Percentiles rank a stretch among this genome's conserved stretches.
Conservation (phyloP, 2,797 vertebrate genomes). For the Sebastes melanostomus region DNA sequence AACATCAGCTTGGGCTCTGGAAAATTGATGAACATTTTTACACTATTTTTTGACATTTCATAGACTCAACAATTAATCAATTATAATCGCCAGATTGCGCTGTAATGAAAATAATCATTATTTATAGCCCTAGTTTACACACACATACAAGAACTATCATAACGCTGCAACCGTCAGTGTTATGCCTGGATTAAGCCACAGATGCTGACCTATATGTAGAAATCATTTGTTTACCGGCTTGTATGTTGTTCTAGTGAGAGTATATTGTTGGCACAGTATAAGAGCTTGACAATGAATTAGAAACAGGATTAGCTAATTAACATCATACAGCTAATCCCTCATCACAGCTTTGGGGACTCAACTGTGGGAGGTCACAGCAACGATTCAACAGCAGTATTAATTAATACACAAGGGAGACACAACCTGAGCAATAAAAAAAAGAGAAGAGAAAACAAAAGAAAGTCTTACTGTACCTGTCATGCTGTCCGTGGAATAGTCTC, state of each 20-base stretch:
- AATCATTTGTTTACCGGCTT: constrained; percentile 11
- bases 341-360: constrained; percentile 29
- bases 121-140: not conserved
- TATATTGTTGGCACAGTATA: constrained; percentile 25
- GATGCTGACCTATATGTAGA: constrained; percentile 25
- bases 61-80: not conserved
- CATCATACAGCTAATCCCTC: constrained; percentile 21
- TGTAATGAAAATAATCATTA: no score
- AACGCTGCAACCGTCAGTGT: not conserved
- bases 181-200: not conserved
- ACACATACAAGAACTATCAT: not conserved
- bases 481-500: constrained; percentile 74
- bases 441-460: constrained; percentile 7
- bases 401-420: constrained; percentile 57
- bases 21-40: not conserved
- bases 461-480: constrained; percentile 78
- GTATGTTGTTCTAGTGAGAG: not conserved
- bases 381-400: constrained; percentile 46
- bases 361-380: constrained; percentile 39
- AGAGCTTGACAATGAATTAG: constrained; percentile 4
- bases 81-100: not conserved
- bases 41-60: not conserved
- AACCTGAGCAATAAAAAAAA: not conserved
- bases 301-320: constrained; percentile 40
- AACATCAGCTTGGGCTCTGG: not conserved